Percentiles rank a stretch among this genome's conserved stretches.
Evolutionary conservation across 1,140 invertebrate species (phyloP).

Genomic region (Dendrolimus kikuchii): DNA sequence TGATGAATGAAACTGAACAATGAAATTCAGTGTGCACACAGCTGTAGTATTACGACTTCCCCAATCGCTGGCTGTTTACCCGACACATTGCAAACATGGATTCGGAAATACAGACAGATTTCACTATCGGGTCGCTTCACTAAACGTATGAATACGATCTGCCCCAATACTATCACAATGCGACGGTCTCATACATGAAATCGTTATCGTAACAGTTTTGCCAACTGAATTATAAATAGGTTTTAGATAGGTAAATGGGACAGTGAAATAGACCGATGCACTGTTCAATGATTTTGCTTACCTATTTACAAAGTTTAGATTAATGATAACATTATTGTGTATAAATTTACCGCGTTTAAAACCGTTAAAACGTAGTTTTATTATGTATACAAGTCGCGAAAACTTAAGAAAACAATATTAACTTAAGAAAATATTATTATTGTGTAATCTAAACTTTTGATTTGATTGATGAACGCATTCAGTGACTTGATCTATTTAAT

Average conservation of each 20-base stretch:
- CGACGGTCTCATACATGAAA: not conserved
- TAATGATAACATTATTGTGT: too few species aligned
- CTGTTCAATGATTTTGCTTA: not conserved
- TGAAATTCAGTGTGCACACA: slow-evolving; percentile 24
- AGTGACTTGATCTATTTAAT: too few species aligned
- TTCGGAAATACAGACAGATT: slow-evolving; percentile 10
- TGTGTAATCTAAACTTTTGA: too few species aligned
- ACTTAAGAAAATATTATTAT: too few species aligned
- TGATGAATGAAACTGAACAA: slow-evolving; percentile 29
- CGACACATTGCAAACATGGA: slow-evolving; percentile 19
- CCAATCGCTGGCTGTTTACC: slow-evolving; percentile 18
- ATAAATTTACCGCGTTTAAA: too few species aligned
- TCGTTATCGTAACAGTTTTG: slow-evolving; percentile 20
- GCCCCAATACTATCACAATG: too few species aligned
- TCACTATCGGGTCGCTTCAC: not conserved
- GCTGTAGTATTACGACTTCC: slow-evolving; percentile 32
- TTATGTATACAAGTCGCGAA: too few species aligned
- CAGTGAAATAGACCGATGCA: slow-evolving; percentile 1
- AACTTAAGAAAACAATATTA: too few species aligned
- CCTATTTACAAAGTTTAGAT: too few species aligned
- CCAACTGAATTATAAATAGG: slow-evolving; percentile 12
- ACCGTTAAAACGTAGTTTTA: too few species aligned
- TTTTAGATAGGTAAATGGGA: slow-evolving; percentile 18
- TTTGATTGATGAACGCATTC: too few species aligned
- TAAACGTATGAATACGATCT: too few species aligned